phyloP scores from a whole-genome alignment of 2,888 invertebrate species.

The Apodemia zela region DNA sequence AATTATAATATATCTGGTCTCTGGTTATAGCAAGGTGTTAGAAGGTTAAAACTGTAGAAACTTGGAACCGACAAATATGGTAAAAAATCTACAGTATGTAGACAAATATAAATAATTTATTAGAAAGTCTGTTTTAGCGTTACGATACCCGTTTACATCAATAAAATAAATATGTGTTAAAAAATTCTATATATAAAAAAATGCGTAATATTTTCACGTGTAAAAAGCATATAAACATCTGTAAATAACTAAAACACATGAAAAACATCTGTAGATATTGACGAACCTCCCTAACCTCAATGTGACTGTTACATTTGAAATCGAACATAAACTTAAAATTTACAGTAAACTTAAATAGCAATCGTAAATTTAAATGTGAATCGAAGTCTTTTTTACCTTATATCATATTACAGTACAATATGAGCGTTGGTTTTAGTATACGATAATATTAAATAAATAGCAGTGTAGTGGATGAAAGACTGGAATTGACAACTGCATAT shows the following conservation, averaged over 20 bases:
- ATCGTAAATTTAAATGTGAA: background rate
- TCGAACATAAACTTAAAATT: background rate
- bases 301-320: constrained; percentile 5
- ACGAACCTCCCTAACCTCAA: background rate
- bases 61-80: too few species aligned
- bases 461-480: background rate
- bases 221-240: background rate
- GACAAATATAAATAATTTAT: too few species aligned
- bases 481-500: constrained; percentile 3
- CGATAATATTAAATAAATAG: constrained; percentile 16
- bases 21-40: background rate
- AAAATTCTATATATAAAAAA: background rate
- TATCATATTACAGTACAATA: background rate
- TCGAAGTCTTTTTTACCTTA: constrained; percentile 2
- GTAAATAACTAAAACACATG: background rate
- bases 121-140: too few species aligned
- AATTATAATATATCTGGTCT: background rate
- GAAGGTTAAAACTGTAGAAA: too few species aligned
- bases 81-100: too few species aligned
- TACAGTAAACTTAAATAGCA: background rate
- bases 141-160: background rate
- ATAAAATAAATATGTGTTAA: background rate
- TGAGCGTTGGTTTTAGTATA: background rate
- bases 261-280: background rate
- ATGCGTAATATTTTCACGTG: background rate